These are phyloP conservation scores for Callinectes sapidus DNA, from an alignment of 2,888 invertebrate species.

Conservation along the genomic window DNA sequence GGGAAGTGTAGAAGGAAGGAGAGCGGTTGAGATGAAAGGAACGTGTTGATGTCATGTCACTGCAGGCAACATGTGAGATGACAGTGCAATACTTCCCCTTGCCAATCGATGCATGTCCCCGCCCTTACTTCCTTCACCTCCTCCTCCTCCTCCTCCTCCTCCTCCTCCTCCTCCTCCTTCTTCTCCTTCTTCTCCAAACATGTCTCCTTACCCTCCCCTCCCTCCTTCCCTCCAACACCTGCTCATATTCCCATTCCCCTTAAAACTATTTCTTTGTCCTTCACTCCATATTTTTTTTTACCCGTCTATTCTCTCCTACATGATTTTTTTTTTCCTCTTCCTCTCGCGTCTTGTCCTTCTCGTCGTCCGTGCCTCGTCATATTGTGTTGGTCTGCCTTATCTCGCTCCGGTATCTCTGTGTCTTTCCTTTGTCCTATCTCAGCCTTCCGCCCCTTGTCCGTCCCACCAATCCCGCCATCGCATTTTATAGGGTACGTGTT, in stretches of 20 bases:
- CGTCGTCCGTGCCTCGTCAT: background rate
- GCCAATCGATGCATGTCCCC: background rate
- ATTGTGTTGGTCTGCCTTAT: conserved; percentile 18
- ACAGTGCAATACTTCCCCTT: background rate
- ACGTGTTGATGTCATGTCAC: background rate
- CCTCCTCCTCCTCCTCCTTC: background rate
- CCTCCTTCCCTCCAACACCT: background rate
- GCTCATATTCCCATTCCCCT: background rate
- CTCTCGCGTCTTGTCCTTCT: background rate
- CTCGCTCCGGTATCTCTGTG: background rate
- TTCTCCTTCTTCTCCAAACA: background rate
- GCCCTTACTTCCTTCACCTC: background rate
- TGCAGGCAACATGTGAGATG: background rate
- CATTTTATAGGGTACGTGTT: too few relatives aligned
- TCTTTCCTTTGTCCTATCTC: conserved; percentile 5
- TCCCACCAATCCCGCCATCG: background rate
- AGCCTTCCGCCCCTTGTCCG: background rate
- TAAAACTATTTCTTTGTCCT: conserved; percentile 8
- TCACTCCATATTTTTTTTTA: background rate
- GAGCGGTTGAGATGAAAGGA: background rate
- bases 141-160: background rate
- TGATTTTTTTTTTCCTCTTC: background rate
- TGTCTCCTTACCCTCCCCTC: background rate
- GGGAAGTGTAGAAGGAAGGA: background rate
- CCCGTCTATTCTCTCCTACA: background rate